Conservation (phyloP, 2,113 vertebrate genomes). For the Dolichallabes microphthalmus region DNA sequence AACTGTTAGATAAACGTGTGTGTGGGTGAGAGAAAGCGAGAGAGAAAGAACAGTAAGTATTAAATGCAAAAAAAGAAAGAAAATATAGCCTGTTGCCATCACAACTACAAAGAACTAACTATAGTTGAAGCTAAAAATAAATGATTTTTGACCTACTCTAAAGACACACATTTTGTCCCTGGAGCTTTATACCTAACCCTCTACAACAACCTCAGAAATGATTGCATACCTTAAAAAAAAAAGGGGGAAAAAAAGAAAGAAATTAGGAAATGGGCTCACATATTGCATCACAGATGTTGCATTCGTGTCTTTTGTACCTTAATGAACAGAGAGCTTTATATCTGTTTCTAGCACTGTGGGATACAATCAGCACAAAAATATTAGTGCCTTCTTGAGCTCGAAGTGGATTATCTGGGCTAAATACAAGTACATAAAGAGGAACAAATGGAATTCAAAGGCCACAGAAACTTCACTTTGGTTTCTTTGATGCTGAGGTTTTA, state of each 20-base stretch:
- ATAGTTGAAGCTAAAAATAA: slow-evolving; percentile 19
- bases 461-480: background rate
- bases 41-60: background rate
- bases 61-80: background rate
- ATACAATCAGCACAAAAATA: background rate
- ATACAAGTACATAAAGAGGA: background rate
- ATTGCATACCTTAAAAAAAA: background rate
- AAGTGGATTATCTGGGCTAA: slow-evolving; percentile 12
- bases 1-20: slow-evolving; percentile 13
- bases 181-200: background rate
- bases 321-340: background rate
- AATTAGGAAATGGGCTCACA: background rate
- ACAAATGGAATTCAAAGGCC: slow-evolving; percentile 4
- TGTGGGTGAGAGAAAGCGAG: background rate
- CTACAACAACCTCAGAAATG: background rate
- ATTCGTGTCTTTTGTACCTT: slow-evolving; percentile 1
- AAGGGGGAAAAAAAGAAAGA: background rate
- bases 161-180: background rate
- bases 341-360: background rate
- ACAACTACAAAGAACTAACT: slow-evolving; percentile 7
- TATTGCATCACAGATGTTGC: background rate
- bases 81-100: background rate
- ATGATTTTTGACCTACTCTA: background rate
- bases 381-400: background rate
- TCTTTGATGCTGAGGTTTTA: background rate